Percentiles rank a stretch among this genome's conserved stretches.
Evolutionary conservation across 2,888 invertebrate species (phyloP).

Genomic region (Therioaphis trifolii): DNA sequence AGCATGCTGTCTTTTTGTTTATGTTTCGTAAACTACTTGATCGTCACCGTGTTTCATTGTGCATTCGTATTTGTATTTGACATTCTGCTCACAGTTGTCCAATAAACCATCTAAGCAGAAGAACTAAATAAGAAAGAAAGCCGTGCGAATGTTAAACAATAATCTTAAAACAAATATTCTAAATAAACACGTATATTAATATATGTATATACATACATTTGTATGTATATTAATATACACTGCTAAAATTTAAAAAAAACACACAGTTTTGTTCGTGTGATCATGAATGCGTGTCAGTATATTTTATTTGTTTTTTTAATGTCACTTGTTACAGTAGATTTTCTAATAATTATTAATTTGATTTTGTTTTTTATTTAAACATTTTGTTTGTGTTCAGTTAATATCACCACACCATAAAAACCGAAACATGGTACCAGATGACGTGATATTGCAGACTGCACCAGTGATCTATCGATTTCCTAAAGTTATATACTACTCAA

Average conservation of each 20-base stretch:
- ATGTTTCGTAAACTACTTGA: conserved; percentile 60
- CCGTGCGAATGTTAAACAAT: conserved; percentile 53
- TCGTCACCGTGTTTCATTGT: conserved; percentile 61
- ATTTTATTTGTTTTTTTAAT: conserved; percentile 37
- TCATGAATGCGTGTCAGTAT: conserved; percentile 47
- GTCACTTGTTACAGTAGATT: conserved; percentile 19
- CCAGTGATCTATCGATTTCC: conserved; percentile 39
- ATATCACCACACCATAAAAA: conserved; percentile 27
- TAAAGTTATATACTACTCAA: neutral
- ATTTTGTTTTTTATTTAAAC: conserved; percentile 24
- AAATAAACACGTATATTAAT: conserved; percentile 39
- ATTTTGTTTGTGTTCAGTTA: conserved; percentile 51
- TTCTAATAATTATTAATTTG: conserved; percentile 31
- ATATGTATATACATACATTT: neutral
- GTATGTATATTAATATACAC: conserved; percentile 12
- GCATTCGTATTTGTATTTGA: conserved; percentile 61
- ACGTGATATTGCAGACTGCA: conserved; percentile 51
- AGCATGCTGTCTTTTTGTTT: conserved; percentile 61
- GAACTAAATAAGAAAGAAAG: conserved; percentile 50
- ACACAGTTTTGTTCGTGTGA: conserved; percentile 55
- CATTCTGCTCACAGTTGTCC: conserved; percentile 48
- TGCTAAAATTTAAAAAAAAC: conserved; percentile 15
- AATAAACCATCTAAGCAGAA: conserved; percentile 43
- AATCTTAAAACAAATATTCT: conserved; percentile 23
- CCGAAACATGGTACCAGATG: conserved; percentile 53